Base-by-base conservation (phyloP, 2,113 vertebrate species). In the Psilopsiagon aurifrons region DNA sequence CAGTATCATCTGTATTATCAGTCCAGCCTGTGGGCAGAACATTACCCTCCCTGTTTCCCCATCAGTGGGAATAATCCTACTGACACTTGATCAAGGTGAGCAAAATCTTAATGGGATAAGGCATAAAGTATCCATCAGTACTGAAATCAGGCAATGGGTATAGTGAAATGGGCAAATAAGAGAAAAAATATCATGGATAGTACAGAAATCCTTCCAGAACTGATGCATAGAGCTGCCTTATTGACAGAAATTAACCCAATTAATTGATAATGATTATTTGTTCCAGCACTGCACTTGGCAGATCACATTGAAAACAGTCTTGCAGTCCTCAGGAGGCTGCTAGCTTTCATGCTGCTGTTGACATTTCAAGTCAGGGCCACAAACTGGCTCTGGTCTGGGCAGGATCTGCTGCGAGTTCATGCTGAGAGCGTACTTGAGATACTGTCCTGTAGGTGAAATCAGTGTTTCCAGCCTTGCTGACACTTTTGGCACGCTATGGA, bases 391-490 rank as follows among this genome's bases (percentile, higher is more conserved):
- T 6, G 18, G 81, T 87, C 81, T 96, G 92, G 88, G 94, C 95
- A 94, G 86, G 96, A 90, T 94, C 86, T 0, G 1, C 77, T 54
- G 77, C 1, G 14, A 83, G 88, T 86, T 79, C 67, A 91, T 76
- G 88, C 73, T 6, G 57, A 86, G 89, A 85, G 70, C 1, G 22
- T 31, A 71, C 91, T 94, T 54, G 95, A 96, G 92, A 96, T 95
- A 83, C 81, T 88, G 88, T 79, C 83, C 86, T 87, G 89, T 76
- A 93, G 95, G 95, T 95, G 95, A 94, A 96, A 94, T 95, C 90
- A 96, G 80, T 87, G 70, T 97, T 96, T 95, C 96, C 92, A 96
- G 77, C 79, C 64, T 77, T 0, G 43, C 88, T 90, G 95, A 88
- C 90, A 75, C 83, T 93, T 76, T 18, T 93, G 96, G 94, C 90